Base-by-base conservation (phyloP, 2,113 vertebrate species). In the Malurus elegans region DNA sequence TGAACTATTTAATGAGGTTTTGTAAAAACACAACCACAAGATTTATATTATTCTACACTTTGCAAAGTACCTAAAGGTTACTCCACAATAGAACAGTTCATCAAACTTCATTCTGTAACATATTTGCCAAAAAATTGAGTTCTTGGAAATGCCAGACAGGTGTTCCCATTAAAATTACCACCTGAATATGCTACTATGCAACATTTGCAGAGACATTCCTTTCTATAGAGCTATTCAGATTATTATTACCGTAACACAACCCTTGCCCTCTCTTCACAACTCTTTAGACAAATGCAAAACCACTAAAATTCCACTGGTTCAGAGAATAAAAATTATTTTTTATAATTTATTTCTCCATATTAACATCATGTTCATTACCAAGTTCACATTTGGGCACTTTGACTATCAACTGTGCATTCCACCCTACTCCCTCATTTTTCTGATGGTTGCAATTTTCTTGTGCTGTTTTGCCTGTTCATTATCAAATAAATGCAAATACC, bases 341-440 rank as follows among this genome's bases (percentile, higher is more conserved):
- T 10, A 18, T 47, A 25, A 38, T 42, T 6, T 60, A 19, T 47
- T 79, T 51, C 62, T 79, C 44, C 12, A 4, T 26, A 18, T 47
- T 42, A 92, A 32, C 7, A 23, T 40, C 4, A 21, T 0, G 6
- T n/a, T 62, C 18, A 58, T 57, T 44, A 67, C 15, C 0, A 0
- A 58, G 8, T 23, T 66, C 5, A 19, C 0, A 0, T 54, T 10
- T 72, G 32, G 82, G 48, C 38, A 62, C 32, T 81, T 34, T 9
- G 12, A 32, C 29, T 31, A 48, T 17, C 4, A 58, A 14, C 25
- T 20, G 15, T 6, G 13, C 36, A 11, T 51, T 60, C 34, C 28
- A 40, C 12, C 20, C 36, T 8, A 7, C 20, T 66, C 29, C 28
- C 6, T 56, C 29, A 14, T 72, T 72, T 72, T 86, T 44, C 36